Evolutionary conservation across 2,113 vertebrate genomes (phyloP).

Genomic region (Sinosuthora webbiana): DNA sequence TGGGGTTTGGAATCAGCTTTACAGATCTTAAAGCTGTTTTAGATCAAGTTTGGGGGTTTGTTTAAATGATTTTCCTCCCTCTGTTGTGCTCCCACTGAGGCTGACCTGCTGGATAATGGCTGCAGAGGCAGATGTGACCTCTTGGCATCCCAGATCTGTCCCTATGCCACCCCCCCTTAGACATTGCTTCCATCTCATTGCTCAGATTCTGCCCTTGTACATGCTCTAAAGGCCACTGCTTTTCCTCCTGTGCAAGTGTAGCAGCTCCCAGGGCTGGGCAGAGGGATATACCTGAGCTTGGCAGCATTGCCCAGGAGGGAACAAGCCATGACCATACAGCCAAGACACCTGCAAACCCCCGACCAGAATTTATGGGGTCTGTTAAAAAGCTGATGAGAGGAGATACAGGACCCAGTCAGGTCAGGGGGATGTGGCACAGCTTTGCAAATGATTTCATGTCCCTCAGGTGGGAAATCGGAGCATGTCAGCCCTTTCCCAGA

Average conservation of each 20-base stretch:
- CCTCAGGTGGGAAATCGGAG: not conserved
- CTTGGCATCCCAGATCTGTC: not conserved
- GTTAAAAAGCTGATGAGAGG: not conserved
- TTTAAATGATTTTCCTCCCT: not conserved
- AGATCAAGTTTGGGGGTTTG: not conserved
- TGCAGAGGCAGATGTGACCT: not conserved
- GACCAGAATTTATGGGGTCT: not conserved
- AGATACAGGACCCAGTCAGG: fast-evolving
- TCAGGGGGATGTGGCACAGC: not conserved
- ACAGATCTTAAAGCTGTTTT: conserved; percentile 6
- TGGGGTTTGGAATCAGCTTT: not conserved
- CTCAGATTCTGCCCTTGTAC: not conserved
- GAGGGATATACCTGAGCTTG: not conserved
- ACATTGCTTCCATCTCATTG: not conserved
- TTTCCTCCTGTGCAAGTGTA: not conserved
- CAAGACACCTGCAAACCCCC: not conserved
- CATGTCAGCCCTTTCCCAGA: not conserved
- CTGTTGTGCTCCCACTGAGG: not conserved
- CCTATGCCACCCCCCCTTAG: not conserved
- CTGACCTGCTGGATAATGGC: not conserved
- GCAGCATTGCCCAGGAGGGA: not conserved
- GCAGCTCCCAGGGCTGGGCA: not conserved
- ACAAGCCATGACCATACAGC: not conserved
- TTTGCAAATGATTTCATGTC: not conserved
- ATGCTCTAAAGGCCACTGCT: not conserved